phyloP scores from a whole-genome alignment of 2,113 vertebrate genomes.

The Xiphorhynchus elegans region DNA sequence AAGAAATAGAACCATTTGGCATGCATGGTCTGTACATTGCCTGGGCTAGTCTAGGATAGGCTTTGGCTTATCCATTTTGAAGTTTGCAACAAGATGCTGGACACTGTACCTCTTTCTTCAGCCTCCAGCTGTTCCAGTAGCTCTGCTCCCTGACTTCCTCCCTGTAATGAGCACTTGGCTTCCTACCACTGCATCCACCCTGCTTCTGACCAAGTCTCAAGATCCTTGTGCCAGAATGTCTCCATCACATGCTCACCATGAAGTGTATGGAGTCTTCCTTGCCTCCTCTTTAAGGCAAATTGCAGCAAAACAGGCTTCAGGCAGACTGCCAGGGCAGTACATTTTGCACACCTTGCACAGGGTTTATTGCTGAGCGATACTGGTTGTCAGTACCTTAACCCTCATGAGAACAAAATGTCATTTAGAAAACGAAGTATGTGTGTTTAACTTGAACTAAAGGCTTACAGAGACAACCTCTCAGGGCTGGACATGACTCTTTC shows the following conservation, averaged over 20 bases:
- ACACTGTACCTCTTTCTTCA: neutral
- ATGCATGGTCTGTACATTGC: neutral
- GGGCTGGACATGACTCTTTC: neutral
- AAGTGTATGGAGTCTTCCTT: neutral
- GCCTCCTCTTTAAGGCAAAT: neutral
- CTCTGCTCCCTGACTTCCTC: neutral
- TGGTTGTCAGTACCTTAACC: neutral
- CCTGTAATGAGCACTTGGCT: rapidly evolving
- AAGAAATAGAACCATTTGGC: neutral
- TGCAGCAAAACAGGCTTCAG: neutral
- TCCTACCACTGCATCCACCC: neutral
- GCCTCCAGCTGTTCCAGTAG: neutral
- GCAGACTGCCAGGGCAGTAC: neutral
- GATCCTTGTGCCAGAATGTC: neutral
- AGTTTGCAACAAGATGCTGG: neutral
- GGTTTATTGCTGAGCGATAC: neutral
- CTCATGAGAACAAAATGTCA: neutral
- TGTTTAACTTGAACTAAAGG: neutral
- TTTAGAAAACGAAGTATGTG: neutral
- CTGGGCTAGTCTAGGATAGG: neutral
- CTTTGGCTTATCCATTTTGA: neutral
- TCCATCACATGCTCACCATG: neutral
- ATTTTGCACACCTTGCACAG: neutral
- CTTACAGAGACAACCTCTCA: neutral
- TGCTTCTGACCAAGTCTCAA: neutral